A percentile compares a stretch with the other conserved stretches of the same genome.
Conservation (phyloP, 2,113 vertebrate genomes). For the Petroica traversi region DNA sequence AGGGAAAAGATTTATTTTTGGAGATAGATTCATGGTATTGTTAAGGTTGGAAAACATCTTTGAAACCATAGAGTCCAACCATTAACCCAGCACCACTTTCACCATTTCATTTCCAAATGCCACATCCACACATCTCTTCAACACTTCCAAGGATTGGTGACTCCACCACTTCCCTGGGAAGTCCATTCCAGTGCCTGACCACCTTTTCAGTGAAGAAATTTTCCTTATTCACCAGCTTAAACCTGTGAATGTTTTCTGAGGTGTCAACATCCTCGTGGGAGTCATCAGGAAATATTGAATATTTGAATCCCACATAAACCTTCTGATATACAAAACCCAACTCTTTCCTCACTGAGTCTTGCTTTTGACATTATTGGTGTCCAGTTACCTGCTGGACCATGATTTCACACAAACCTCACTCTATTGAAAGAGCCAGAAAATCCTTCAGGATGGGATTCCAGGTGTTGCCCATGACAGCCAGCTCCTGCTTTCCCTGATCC, state of each 20-base stretch:
- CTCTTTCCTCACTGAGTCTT: background rate
- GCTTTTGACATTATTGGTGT: background rate
- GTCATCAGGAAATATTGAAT: background rate
- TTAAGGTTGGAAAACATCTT: background rate
- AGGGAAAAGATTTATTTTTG: background rate
- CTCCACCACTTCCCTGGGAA: background rate
- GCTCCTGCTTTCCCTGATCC: background rate
- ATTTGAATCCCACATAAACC: background rate
- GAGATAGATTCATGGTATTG: background rate
- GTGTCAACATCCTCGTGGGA: background rate
- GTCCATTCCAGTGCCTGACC: background rate
- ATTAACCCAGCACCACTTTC: background rate
- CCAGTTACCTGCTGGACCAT: fast-evolving
- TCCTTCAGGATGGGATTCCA: background rate
- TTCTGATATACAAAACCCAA: background rate
- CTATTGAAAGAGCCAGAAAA: background rate
- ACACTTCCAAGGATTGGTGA: background rate
- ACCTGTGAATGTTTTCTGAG: background rate
- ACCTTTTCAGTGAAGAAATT: too few relatives aligned
- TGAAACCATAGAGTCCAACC: too few relatives aligned
- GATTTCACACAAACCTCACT: background rate
- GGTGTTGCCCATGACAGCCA: background rate
- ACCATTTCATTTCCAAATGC: background rate
- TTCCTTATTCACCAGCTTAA: background rate
- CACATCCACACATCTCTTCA: background rate